Base-by-base conservation (phyloP, 2,113 vertebrate genomes). In the Psilopsiagon aymara region DNA sequence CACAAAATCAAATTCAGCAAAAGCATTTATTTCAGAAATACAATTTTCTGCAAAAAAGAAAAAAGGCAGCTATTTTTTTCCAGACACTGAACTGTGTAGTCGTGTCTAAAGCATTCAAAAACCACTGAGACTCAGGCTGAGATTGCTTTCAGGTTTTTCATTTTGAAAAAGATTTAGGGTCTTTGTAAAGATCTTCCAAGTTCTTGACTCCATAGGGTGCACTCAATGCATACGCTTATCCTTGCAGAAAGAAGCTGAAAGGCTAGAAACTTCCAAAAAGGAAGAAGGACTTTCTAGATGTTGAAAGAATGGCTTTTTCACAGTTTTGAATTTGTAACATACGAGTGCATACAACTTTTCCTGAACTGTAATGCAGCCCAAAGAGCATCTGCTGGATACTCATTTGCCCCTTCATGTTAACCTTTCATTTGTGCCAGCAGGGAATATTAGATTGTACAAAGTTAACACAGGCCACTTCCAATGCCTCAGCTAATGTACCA, bases 201-300 rank as follows among this genome's bases (percentile, higher is more conserved):
- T 94, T 95, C 88, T 94, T 82, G 62, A 82, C 71, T 95, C 70
- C 35, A 25, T 44, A 31, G 59, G 29, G 79, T 82, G 47, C 35
- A 10, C 33, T 88, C 79, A n/a, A 31, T 82, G 49, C 52, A 62
- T 82, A 49, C 13, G 24, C 52, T 85, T 85, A 91, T 73, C 39
- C 24, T 85, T 52, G 47, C 13, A 85, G 78, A 76, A 93, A 57
- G 82, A 75, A 79, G 57, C 51, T 89, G 75, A 84, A 82, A 86
- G 82, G 66, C 28, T 87, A 82, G 82, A 87, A 91, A 90, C 47
- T 76, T 87, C 52, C 66, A 73, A 68, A 78, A 90, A 71, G 18
- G 18, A 86, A 81, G n/a, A 35, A 70, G 7, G 33, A 47, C 35
- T 79, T 93, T 89, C 49, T 82, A 78, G 46, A 53, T 82, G 28